phyloP scores from a whole-genome alignment of 1,140 invertebrate species.

The Glomeris maerens region DNA sequence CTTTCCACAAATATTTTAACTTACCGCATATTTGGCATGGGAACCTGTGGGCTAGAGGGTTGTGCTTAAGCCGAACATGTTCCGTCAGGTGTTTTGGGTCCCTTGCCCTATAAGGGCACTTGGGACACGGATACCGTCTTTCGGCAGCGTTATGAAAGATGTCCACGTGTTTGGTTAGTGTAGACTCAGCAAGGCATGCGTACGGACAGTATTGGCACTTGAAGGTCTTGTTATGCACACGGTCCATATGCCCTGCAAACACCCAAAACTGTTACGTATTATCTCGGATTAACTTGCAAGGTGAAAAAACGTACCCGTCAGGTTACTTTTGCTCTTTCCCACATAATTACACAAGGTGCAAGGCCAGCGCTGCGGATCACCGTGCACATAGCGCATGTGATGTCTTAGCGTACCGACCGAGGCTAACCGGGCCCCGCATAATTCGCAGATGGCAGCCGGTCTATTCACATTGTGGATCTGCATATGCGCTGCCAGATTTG shows the following conservation, averaged over 20 bases:
- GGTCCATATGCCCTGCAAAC: slow-evolving; percentile 5
- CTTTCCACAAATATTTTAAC: no score
- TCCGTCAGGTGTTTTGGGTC: slow-evolving; percentile 5
- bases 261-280: no score
- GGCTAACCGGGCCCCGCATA: slow-evolving; percentile 2
- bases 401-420: background rate
- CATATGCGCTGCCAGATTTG: background rate
- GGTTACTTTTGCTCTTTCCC: slow-evolving; percentile 4
- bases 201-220: slow-evolving; percentile 2
- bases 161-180: slow-evolving; percentile 2
- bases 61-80: slow-evolving; percentile 3
- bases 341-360: slow-evolving; percentile 8
- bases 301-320: background rate
- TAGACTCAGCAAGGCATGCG: background rate
- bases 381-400: slow-evolving; percentile 7
- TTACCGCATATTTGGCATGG: slow-evolving; percentile 6
- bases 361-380: background rate
- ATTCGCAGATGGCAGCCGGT: slow-evolving; percentile 1
- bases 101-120: slow-evolving; percentile 5
- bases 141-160: slow-evolving; percentile 6
- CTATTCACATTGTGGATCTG: slow-evolving; percentile 2
- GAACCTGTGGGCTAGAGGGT: slow-evolving; percentile 1
- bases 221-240: slow-evolving; percentile 7
- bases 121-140: background rate
- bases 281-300: no score